Conservation (phyloP, 1,140 invertebrate genomes). For the Sminthurides bifidus region DNA sequence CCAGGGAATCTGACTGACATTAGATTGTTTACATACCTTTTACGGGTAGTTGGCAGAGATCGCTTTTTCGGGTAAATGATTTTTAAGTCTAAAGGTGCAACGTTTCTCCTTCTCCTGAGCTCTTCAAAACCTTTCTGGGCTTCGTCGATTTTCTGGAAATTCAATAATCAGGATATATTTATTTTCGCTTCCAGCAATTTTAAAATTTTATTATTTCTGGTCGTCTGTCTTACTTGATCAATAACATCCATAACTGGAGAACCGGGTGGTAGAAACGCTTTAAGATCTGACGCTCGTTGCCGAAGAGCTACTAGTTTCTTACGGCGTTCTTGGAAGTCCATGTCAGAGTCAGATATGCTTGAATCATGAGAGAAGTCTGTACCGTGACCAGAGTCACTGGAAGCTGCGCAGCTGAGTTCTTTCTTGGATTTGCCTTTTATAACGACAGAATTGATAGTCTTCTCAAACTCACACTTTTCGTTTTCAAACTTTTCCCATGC, state of each 20-base stretch:
- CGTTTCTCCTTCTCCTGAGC: conserved; percentile 6
- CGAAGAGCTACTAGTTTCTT: conserved; percentile 24
- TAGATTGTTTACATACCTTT: conserved; percentile 16
- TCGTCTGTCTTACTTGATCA: conserved; percentile 14
- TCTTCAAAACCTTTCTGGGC: conserved; percentile 29
- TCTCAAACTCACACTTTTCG: conserved; percentile 30
- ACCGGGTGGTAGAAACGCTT: conserved; percentile 26
- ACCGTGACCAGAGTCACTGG: conserved; percentile 29
- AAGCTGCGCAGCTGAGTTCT: conserved; percentile 27
- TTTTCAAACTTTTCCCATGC: conserved; percentile 30
- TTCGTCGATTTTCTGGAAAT: conserved; percentile 25
- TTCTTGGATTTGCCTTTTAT: conserved; percentile 20
- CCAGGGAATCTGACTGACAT: too few relatives aligned
- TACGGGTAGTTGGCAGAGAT: conserved; percentile 6
- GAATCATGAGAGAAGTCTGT: conserved; percentile 32
- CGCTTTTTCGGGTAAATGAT: conserved; percentile 26
- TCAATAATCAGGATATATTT: conserved; percentile 4
- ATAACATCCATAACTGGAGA: conserved; percentile 27
- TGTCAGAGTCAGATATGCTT: conserved; percentile 30
- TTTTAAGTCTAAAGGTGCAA: conserved; percentile 24
- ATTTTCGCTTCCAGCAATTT: not conserved
- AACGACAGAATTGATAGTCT: conserved; percentile 13
- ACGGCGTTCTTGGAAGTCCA: conserved; percentile 25
- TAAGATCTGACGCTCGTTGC: conserved; percentile 26
- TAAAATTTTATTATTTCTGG: not conserved